A percentile compares a stretch with the other conserved stretches of the same genome.
These are phyloP conservation scores for Adineta ricciae DNA, from an alignment of 2,888 invertebrate species.

Conservation along the genomic window DNA sequence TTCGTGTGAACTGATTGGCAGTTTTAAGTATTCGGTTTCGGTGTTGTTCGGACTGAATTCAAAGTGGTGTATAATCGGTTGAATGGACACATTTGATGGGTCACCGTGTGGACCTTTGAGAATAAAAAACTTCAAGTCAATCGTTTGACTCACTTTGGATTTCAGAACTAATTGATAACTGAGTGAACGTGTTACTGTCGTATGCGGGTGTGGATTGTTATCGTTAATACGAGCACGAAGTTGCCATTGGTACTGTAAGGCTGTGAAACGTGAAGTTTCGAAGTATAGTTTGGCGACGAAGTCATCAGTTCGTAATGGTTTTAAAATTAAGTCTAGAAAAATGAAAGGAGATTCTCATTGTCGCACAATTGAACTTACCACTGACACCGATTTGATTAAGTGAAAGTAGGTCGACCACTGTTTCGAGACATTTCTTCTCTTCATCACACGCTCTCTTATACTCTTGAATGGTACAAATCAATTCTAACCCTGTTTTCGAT, in stretches of 20 bases:
- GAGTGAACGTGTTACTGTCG: slow-evolving; percentile 72
- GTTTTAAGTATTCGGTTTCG: slow-evolving; percentile 67
- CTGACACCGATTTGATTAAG: slow-evolving; percentile 86
- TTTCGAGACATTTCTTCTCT: slow-evolving; percentile 64
- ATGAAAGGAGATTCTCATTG: no score
- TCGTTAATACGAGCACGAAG: slow-evolving; percentile 83
- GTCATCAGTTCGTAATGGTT: slow-evolving; percentile 86
- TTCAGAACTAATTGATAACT: slow-evolving; percentile 63
- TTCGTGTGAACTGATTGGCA: slow-evolving; percentile 67
- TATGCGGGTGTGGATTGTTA: slow-evolving; percentile 79
- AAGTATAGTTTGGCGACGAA: slow-evolving; percentile 84
- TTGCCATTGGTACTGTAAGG: slow-evolving; percentile 84
- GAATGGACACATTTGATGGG: slow-evolving; percentile 56
- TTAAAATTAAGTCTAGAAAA: slow-evolving; percentile 76
- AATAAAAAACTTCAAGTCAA: slow-evolving; percentile 70
- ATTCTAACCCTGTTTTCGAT: slow-evolving; percentile 66
- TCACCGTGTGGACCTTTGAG: slow-evolving; percentile 70
- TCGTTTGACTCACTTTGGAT: slow-evolving; percentile 54
- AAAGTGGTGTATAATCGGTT: slow-evolving; percentile 69
- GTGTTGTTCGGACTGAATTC: slow-evolving; percentile 68
- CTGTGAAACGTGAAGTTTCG: slow-evolving; percentile 79
- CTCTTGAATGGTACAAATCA: slow-evolving; percentile 67
- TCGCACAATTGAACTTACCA: slow-evolving; percentile 56
- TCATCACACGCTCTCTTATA: slow-evolving; percentile 64
- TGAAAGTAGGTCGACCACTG: slow-evolving; percentile 72